Conservation (phyloP, 2,888 invertebrate genomes). For the Archips crataeganus region DNA sequence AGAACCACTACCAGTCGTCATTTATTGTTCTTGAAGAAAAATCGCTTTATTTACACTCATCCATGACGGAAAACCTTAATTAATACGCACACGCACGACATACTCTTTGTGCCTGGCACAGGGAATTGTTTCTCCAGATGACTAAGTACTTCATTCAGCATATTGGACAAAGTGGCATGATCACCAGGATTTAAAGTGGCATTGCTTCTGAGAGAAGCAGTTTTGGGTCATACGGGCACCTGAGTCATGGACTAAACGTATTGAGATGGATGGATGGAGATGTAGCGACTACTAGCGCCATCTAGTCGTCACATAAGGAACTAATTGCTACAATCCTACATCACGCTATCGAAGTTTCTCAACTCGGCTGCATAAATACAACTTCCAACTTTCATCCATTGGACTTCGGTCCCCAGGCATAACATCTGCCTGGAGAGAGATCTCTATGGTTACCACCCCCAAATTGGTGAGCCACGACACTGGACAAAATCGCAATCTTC, state of each 20-base stretch:
- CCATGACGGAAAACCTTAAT: not conserved
- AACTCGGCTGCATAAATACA: no score
- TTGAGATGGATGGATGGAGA: no score
- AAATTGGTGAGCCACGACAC: no score
- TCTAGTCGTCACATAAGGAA: no score
- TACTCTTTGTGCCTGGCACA: not conserved
- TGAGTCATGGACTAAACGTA: not conserved
- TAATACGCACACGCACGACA: not conserved
- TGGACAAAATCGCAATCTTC: no score
- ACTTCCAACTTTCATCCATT: no score
- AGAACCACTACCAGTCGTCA: not conserved
- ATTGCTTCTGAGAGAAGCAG: not conserved
- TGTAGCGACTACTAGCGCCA: no score
- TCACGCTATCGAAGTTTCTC: no score
- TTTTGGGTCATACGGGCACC: not conserved
- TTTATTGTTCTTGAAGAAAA: not conserved
- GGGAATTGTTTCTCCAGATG: not conserved
- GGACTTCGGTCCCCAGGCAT: no score
- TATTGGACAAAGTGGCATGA: not conserved
- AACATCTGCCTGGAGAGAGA: no score
- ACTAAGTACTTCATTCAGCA: not conserved
- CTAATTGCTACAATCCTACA: no score
- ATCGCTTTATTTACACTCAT: not conserved
- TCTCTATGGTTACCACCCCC: no score
- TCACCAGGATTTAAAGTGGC: not conserved